Evolutionary conservation across 1,140 invertebrate genomes (phyloP).

Genomic region (Bombus balteatus): DNA sequence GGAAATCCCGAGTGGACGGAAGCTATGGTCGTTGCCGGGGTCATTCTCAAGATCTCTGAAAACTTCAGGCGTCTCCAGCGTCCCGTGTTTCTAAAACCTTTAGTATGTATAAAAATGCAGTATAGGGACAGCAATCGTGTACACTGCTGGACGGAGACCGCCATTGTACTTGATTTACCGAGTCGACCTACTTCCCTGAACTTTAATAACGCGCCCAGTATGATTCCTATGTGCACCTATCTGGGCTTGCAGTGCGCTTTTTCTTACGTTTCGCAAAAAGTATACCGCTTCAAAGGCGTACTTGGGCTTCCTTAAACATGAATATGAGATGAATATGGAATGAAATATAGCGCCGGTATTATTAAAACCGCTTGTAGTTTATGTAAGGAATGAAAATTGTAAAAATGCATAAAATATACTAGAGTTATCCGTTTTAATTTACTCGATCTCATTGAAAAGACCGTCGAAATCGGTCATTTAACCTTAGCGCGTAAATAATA

Average conservation of each 20-base stretch:
- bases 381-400: background rate
- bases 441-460: background rate
- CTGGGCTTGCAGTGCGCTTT: background rate
- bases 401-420: background rate
- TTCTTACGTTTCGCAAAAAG: background rate
- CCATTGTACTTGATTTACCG: conserved; percentile 65
- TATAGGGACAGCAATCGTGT: background rate
- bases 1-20: conserved; percentile 36
- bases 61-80: conserved; percentile 10
- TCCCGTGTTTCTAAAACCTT: background rate
- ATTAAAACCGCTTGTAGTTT: too few relatives aligned
- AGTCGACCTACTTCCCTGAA: conserved; percentile 27
- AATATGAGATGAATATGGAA: background rate
- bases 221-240: background rate
- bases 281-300: too few relatives aligned
- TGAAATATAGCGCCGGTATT: background rate
- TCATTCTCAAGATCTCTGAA: conserved; percentile 20
- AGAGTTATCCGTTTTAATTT: background rate
- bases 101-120: conserved; percentile 21
- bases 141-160: background rate
- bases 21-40: background rate
- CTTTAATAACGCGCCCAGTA: conserved; percentile 20
- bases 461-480: too few relatives aligned
- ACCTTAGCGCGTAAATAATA: too few relatives aligned
- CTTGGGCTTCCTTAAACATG: background rate